Conservation (phyloP, 2,888 invertebrate genomes). For the Macaria notata region DNA sequence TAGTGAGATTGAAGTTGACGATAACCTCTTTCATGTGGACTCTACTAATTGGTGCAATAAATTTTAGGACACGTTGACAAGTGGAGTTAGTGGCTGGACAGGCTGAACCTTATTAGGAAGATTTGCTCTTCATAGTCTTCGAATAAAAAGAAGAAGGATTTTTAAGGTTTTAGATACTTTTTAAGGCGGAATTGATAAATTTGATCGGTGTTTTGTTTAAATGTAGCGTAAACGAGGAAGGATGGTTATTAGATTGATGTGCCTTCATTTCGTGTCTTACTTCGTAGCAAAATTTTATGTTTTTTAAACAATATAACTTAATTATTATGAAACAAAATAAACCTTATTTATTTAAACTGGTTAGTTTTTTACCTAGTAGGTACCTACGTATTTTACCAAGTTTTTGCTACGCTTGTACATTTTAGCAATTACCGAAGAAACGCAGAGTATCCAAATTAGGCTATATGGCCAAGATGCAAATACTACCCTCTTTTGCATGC, state of each 20-base stretch:
- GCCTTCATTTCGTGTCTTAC: too few relatives aligned
- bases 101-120: slow-evolving; percentile 60
- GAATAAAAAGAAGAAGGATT: slow-evolving; percentile 33
- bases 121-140: slow-evolving; percentile 49
- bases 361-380: too few relatives aligned
- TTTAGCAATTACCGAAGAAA: slow-evolving; percentile 71
- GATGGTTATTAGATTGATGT: too few relatives aligned
- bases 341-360: too few relatives aligned
- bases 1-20: slow-evolving; percentile 66
- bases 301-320: too few relatives aligned
- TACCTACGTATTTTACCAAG: neutral
- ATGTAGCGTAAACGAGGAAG: too few relatives aligned
- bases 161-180: too few relatives aligned
- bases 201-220: too few relatives aligned
- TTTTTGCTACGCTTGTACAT: slow-evolving; percentile 72
- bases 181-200: too few relatives aligned
- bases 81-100: slow-evolving; percentile 54
- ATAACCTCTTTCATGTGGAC: slow-evolving; percentile 74
- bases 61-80: slow-evolving; percentile 69
- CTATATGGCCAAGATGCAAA: slow-evolving; percentile 67
- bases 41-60: slow-evolving; percentile 81
- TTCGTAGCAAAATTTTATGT: too few relatives aligned
- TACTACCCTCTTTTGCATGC: slow-evolving; percentile 62
- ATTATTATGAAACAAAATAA: too few relatives aligned
- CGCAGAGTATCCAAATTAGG: slow-evolving; percentile 77